Conservation (phyloP, 1,140 invertebrate species). For the Pogonognathellus flavescens region DNA sequence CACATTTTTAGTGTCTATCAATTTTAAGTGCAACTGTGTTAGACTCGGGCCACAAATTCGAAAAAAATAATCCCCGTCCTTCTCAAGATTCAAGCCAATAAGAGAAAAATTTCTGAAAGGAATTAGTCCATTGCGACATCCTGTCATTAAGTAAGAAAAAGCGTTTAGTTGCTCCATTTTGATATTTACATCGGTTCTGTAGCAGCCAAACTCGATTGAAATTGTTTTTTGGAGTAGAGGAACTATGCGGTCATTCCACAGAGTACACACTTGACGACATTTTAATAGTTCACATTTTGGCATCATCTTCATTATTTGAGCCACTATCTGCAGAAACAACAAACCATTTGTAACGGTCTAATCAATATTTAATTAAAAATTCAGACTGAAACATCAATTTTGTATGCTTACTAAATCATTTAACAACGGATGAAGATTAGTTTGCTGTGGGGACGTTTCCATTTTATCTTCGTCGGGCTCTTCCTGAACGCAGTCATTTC, state of each 20-base stretch:
- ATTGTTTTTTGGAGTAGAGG: slow-evolving; percentile 4
- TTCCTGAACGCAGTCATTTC: background rate
- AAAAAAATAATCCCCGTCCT: slow-evolving; percentile 20
- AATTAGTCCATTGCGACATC: background rate
- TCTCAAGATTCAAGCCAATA: slow-evolving; percentile 20
- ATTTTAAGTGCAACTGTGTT: slow-evolving; percentile 30
- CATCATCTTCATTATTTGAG: slow-evolving; percentile 23
- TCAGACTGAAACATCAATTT: no score
- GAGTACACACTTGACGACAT: slow-evolving; percentile 3
- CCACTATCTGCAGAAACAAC: background rate
- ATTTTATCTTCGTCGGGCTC: background rate
- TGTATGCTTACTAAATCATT: background rate
- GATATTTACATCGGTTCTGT: background rate
- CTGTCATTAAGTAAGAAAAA: background rate
- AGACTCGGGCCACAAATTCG: slow-evolving; percentile 24
- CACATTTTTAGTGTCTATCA: background rate
- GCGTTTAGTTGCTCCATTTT: background rate
- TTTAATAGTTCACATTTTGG: slow-evolving; percentile 15
- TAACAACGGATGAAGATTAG: background rate
- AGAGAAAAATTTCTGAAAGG: slow-evolving; percentile 8
- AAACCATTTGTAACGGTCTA: background rate
- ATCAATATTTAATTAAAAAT: no score
- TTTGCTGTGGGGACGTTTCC: no score
- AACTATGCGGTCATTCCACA: slow-evolving; percentile 6
- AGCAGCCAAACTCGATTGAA: slow-evolving; percentile 8